Evolutionary conservation across 1,140 invertebrate genomes (phyloP).

Genomic region (Apis dorsata): DNA sequence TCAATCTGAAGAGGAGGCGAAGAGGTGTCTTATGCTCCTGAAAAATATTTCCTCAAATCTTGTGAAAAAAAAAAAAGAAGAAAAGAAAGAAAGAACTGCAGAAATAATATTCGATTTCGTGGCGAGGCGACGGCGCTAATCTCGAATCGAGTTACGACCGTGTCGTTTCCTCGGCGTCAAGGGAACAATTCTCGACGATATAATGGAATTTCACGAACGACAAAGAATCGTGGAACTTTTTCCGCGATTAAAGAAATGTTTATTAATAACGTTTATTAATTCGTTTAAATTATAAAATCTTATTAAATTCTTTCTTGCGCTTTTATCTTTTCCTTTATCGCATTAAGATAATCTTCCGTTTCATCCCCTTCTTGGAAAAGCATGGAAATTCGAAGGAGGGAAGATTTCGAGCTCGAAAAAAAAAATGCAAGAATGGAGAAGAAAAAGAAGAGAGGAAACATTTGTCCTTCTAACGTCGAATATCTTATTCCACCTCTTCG

Average conservation of each 20-base stretch:
- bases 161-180: not conserved
- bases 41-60: slow-evolving; percentile 37
- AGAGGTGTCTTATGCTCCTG: slow-evolving; percentile 32
- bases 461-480: not conserved
- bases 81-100: not conserved
- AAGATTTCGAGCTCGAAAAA: not conserved
- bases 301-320: not conserved
- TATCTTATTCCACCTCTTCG: not conserved
- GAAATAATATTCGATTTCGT: slow-evolving; percentile 20
- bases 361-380: not conserved
- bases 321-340: not conserved
- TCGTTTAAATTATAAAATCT: no score
- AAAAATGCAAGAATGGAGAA: not conserved
- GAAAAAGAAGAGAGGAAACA: not conserved
- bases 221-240: not conserved
- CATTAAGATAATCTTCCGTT: no score
- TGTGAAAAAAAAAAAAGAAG: no score
- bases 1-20: slow-evolving; percentile 39
- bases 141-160: slow-evolving; percentile 11
- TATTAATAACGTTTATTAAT: no score
- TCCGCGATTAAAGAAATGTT: no score
- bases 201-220: not conserved
- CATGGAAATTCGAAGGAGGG: not conserved
- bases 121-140: slow-evolving; percentile 26
- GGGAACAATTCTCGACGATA: not conserved